Evolutionary conservation across 2,113 vertebrate species (phyloP).

Genomic region (Dissostichus mawsoni): DNA sequence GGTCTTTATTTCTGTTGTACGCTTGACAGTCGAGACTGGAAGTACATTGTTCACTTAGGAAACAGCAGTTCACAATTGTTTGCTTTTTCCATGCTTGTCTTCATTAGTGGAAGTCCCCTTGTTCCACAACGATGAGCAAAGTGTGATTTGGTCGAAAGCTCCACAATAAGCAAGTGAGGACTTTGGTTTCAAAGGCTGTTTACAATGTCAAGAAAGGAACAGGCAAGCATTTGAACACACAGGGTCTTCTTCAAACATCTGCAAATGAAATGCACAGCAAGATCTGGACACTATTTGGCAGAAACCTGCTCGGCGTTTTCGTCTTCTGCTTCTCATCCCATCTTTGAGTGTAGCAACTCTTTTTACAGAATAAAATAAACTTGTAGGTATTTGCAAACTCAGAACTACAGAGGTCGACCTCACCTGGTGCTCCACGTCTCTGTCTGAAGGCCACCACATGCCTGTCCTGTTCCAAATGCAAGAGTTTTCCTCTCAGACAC

Average conservation of each 20-base stretch:
- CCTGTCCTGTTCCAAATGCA: constrained; percentile 65
- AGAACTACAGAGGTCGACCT: constrained; percentile 34
- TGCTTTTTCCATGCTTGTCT: background rate
- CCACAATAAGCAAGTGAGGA: background rate
- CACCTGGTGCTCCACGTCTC: constrained; percentile 47
- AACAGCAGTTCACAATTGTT: background rate
- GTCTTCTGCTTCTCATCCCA: background rate
- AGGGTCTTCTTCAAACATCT: background rate
- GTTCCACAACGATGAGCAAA: background rate
- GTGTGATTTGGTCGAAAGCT: background rate
- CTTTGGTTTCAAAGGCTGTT: background rate
- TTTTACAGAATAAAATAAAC: constrained; percentile 13
- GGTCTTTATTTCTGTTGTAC: background rate
- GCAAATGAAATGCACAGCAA: background rate
- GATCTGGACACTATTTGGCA: background rate
- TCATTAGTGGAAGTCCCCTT: background rate
- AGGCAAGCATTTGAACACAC: background rate
- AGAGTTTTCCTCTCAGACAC: constrained; percentile 47
- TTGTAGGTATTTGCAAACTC: constrained; percentile 10
- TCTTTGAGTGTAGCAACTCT: background rate
- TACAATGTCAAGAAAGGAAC: background rate
- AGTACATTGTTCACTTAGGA: background rate
- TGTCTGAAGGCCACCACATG: constrained; percentile 70
- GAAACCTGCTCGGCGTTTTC: background rate
- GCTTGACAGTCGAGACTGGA: too few relatives aligned